Percentiles rank a stretch among this genome's conserved stretches.
These are phyloP conservation scores for Gorsachius magnificus DNA, from an alignment of 2,797 vertebrate genomes.

Conservation along the genomic window DNA sequence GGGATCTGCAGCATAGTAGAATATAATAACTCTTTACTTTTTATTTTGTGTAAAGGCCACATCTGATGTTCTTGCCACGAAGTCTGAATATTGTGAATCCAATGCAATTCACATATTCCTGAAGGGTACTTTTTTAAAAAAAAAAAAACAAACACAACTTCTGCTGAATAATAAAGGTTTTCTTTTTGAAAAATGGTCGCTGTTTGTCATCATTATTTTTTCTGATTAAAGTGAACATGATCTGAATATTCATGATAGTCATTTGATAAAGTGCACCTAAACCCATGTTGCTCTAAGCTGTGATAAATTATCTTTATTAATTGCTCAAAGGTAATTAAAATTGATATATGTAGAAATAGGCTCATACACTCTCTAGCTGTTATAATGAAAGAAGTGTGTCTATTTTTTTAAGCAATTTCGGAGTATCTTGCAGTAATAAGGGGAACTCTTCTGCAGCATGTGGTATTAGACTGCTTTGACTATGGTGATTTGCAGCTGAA, in stretches of 20 bases:
- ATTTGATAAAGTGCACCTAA: slow-evolving; percentile 5
- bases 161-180: neutral
- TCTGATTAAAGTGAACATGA: neutral
- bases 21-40: neutral
- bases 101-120: neutral
- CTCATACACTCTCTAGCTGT: neutral
- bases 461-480: neutral
- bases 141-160: neutral
- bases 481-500: neutral
- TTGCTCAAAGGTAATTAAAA: slow-evolving; percentile 55
- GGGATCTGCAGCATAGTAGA: neutral
- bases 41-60: neutral
- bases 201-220: neutral
- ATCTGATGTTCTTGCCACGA: neutral
- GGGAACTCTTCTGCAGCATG: neutral
- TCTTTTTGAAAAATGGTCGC: neutral
- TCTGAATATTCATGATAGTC: slow-evolving; percentile 29
- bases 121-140: neutral
- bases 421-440: no score
- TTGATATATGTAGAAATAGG: slow-evolving; percentile 11
- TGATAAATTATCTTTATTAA: slow-evolving; percentile 53
- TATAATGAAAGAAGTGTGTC: neutral
- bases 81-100: neutral
- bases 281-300: neutral
- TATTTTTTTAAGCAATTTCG: slow-evolving; percentile 21